Base-by-base conservation (phyloP, 2,113 vertebrate genomes). In the Notothenia rossii region DNA sequence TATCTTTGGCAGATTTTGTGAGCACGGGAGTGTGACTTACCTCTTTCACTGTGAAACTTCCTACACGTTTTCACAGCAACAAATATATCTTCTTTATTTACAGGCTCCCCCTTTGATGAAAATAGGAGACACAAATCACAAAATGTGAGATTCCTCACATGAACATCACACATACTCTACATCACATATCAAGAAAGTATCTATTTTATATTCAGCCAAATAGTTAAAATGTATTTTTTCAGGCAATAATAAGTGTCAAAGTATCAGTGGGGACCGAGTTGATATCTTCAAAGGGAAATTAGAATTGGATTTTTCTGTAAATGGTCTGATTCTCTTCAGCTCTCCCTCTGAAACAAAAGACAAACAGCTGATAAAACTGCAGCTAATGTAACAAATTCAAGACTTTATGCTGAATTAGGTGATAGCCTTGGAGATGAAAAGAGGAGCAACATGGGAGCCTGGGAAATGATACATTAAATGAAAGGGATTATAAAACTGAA, bases 11-110 rank as follows among this genome's bases (percentile, higher is more conserved):
- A 9, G 58, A 68, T 40, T 75, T 43, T 48, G n/a, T 49, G 1
- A 17, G 66, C 72, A 50, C 40, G 46, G 15, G 60, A 53, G 71
- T 10, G 68, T n/a, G 87, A 95, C 97, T 93, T 95, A 99, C 98
- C 97, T 97, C 97, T 93, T 68, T 99, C 97, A 74, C 82, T 87
- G 82, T 99, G 98, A 94, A 99, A 99, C 91, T 96, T 98, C 95
- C 82, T 94, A 88, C 98, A 99, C 0, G 98, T 99, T 96, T 99
- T 99, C 66, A 99, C 97, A 64, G 97, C 98, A 86, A 99, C 95
- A 94, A 99, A 99, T 75, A 99, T 79, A 81, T 97, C 95, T 70
- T 96, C 95, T 65, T 93, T 95, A 82, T 95, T 95, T 84, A 97
- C 96, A 81, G 97, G 96, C 63, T 95, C 92, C 84, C 96, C 97